Evolutionary conservation across 2,888 invertebrate species (phyloP), one percentile per base, ranked within the genome.

Genomic region (Hylaea fasciaria): DNA sequence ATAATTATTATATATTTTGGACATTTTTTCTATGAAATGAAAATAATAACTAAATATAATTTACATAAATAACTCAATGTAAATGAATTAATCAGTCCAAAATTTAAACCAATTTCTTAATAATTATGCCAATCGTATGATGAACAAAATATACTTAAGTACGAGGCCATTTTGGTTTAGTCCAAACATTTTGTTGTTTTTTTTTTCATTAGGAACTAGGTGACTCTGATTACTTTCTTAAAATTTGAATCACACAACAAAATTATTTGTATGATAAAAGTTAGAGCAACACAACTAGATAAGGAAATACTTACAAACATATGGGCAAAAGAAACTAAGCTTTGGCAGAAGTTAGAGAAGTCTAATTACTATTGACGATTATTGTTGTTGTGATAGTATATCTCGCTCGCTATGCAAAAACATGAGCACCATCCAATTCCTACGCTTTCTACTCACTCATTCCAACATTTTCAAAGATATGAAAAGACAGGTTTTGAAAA

Each of bases 171-270:
- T 37, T 44, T 57, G 39, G 44, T 53, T 41, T 22, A 32, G 5
- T 47, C 41, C 45, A 37, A 52, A 52, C n/a, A 16, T 7, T 45
- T 32, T 37, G 37, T 40, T 22, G 35, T 40, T 13, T 22, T 45
- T 28, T 17, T 14, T 16, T 58, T 10, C 48, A 14, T 13, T 70
- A 78, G 77, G 77, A 77, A 76, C 80, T 77, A 78, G 80, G 80
- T 78, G 80, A 80, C 79, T 78, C 80, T 75, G 78, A 74, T 40
- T 5, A 10, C 40, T 29, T 43, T 28, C 57, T 52, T 50, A 51
- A 47, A 16, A 10, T 52, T 14, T 37, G 16, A 41, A 17, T 47
- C 11, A 28, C 39, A 53, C 48, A 53, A 17, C 17, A 57, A 41
- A 44, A 41, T 50, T 57, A 51, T 47, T 47, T 29, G 1, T 37